Evolutionary conservation across 2,113 vertebrate species (phyloP), one percentile per base, ranked within the genome.

Genomic region (Chauna torquata): DNA sequence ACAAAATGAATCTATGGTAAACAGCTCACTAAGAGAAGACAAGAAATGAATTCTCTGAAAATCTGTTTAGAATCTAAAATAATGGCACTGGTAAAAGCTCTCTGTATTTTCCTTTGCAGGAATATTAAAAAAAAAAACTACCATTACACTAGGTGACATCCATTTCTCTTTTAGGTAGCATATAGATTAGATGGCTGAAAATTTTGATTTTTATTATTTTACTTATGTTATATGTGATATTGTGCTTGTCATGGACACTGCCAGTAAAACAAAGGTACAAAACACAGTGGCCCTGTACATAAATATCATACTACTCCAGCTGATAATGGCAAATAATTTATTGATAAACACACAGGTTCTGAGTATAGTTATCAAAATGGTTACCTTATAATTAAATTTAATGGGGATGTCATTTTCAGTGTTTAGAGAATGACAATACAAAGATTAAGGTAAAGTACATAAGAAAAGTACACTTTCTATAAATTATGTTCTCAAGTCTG

Each of bases 331-430:
- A 95, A 89, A 80, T 40, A 82, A 44, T 8, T 16, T 91, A 84
- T 52, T 86, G 81, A 88, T 91, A 96, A 92, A 59, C 68, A 61
- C 42, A 75, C 25, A 62, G 27, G 18, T 89, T 94, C 47, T 65
- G 40, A 93, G 52, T 4, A 40, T 52, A 36, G 64, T 90, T 92
- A 66, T 88, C 79, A 64, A 84, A 96, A 81, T 90, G 6, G 44
- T 54, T 87, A 80, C 19, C 16, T 90, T 84, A 82, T 59, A 85
- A 95, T 93, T 95, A 89, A 96, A 79, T 95, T 79, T 94, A 95
- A 90, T 55, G 32, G 30, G 5, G 9, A 44, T 62, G 25, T 36
- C 32, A 86, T 86, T 92, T 92, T 61, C 66, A 69, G 36, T 92
- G 52, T 94, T 97, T 87, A 72, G 44, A 78, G 50, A 65, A 55